Evolutionary conservation across 2,113 vertebrate genomes (phyloP).

Genomic region (Cavia porcellus): DNA sequence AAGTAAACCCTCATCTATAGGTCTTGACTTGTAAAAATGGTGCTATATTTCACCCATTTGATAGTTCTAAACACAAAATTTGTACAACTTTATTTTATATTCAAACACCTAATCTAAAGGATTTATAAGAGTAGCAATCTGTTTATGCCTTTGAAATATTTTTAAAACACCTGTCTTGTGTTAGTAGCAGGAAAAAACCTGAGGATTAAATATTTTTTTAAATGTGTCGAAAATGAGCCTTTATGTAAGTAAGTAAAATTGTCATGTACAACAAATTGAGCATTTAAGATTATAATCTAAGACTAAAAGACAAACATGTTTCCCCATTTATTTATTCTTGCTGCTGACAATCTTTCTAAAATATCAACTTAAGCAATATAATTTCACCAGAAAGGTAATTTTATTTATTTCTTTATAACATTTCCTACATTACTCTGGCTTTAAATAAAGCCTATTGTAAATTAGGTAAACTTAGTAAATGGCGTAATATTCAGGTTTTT

Average conservation of each 20-base stretch:
- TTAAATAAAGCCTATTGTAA: conserved; percentile 51
- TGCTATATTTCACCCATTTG: not conserved
- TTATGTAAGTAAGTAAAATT: conserved; percentile 29
- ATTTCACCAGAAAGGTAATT: not conserved
- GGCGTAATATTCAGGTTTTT: conserved; percentile 3
- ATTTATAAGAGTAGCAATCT: not conserved
- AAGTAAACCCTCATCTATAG: not conserved
- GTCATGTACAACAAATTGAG: not conserved
- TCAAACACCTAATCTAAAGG: conserved; percentile 8
- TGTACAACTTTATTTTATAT: not conserved
- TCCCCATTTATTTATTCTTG: not conserved
- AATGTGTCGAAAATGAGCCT: not conserved
- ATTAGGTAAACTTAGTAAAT: not conserved
- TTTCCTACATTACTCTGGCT: conserved; percentile 15
- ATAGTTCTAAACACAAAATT: not conserved
- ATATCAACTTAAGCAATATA: not conserved
- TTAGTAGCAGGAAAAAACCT: not conserved
- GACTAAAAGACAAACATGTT: not conserved
- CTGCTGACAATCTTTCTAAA: conserved; percentile 21
- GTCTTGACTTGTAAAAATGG: not conserved
- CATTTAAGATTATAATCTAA: conserved; percentile 58
- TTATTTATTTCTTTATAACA: conserved; percentile 21
- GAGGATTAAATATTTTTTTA: not conserved
- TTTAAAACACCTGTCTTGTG: not conserved
- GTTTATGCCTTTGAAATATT: conserved; percentile 18